Conservation (phyloP, 2,888 invertebrate species). For the Andrena haemorrhoa region DNA sequence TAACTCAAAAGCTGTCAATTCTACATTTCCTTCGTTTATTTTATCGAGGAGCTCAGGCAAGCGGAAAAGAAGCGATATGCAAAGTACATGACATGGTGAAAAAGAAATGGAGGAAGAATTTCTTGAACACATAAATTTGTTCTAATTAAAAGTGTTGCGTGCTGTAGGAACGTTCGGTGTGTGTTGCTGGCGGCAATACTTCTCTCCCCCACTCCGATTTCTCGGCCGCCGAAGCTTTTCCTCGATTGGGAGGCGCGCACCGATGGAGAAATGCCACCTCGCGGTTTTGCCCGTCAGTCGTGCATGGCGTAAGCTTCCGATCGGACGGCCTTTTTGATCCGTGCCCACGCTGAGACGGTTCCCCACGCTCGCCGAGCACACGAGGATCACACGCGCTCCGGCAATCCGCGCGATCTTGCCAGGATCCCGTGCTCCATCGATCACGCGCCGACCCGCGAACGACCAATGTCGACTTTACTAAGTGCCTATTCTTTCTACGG, state of each 20-base stretch:
- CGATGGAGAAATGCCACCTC: constrained; percentile 57
- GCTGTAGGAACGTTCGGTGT: constrained; percentile 33
- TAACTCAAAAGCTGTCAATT: no score
- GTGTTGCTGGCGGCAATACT: constrained; percentile 14
- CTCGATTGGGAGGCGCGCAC: constrained; percentile 44
- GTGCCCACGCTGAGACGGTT: constrained; percentile 22
- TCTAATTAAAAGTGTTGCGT: constrained; percentile 43
- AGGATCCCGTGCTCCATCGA: not conserved
- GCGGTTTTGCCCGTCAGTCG: constrained; percentile 73
- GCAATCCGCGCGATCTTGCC: constrained; percentile 1
- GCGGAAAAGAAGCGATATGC: no score
- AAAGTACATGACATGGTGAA: no score
- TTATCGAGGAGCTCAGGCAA: no score
- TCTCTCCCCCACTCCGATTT: constrained; percentile 8
- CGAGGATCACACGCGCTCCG: constrained; percentile 12
- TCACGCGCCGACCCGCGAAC: not conserved
- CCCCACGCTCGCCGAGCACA: constrained; percentile 9
- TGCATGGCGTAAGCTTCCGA: constrained; percentile 72
- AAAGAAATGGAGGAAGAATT: no score
- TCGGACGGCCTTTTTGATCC: constrained; percentile 55
- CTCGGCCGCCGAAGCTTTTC: constrained; percentile 33
- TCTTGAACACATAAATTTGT: not conserved
- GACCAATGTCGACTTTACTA: not conserved
- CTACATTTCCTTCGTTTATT: no score
- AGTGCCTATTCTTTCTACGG: not conserved